Percentiles rank a stretch among this genome's conserved stretches.
Conservation (phyloP, 1,140 invertebrate genomes). For the Sarcophaga bullata region DNA sequence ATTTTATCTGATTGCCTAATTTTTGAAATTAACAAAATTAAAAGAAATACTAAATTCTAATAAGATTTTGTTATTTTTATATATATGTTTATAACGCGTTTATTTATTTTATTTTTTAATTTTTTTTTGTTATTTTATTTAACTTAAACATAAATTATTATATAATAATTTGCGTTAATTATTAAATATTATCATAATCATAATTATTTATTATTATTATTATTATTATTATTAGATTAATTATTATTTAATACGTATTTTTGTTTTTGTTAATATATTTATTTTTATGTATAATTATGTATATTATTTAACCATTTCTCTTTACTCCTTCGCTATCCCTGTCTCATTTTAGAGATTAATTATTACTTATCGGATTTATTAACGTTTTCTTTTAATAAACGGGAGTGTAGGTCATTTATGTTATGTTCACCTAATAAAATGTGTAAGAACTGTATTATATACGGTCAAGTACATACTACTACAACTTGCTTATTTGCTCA, state of each 20-base stretch:
- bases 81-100: conserved; percentile 38
- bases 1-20: conserved; percentile 6
- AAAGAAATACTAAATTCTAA: conserved; percentile 27
- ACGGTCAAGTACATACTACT: no score
- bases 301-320: conserved; percentile 37
- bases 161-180: conserved; percentile 41
- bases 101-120: conserved; percentile 30
- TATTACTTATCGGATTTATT: conserved; percentile 24
- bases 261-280: conserved; percentile 17
- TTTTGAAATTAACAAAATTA: not conserved
- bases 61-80: not conserved
- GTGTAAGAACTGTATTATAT: no score
- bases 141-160: conserved; percentile 42
- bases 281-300: conserved; percentile 31
- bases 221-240: conserved; percentile 25
- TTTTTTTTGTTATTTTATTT: conserved; percentile 38
- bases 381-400: not conserved
- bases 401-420: no score
- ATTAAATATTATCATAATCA: conserved; percentile 34
- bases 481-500: no score
- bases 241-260: conserved; percentile 7
- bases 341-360: conserved; percentile 18
- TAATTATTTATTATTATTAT: not conserved
- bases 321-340: conserved; percentile 22
- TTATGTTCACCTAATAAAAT: no score